phyloP scores from a whole-genome alignment of 2,113 vertebrate genomes.

The Myanophis thanlyinensis region DNA sequence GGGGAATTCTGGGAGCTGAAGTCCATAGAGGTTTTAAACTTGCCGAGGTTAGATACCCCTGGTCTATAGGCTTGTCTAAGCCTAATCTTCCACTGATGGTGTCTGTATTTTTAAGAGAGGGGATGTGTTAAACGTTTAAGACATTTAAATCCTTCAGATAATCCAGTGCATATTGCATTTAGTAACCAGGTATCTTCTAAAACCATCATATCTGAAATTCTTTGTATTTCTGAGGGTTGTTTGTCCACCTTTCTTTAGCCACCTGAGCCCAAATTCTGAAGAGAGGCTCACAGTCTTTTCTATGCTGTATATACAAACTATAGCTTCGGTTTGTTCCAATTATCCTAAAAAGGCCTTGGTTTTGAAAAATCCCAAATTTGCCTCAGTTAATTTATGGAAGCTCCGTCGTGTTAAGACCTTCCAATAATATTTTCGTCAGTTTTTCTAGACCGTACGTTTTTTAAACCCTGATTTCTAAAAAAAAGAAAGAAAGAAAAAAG shows the following conservation, averaged over 20 bases:
- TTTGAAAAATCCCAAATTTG: not conserved
- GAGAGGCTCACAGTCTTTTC: not conserved
- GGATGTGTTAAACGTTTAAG: not conserved
- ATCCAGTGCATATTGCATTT: not conserved
- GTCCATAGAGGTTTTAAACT: not conserved
- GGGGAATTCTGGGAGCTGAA: not conserved
- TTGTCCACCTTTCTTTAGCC: not conserved
- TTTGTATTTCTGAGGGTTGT: not conserved
- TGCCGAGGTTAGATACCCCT: not conserved
- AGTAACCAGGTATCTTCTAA: not conserved
- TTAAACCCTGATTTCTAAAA: not conserved
- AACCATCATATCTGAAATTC: not conserved
- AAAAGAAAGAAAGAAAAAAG: not conserved
- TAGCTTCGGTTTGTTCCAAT: not conserved
- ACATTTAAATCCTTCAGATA: not conserved
- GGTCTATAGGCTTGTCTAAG: not conserved
- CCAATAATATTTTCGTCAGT: not conserved
- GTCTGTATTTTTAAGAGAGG: not conserved
- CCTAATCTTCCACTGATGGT: not conserved
- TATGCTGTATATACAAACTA: not conserved
- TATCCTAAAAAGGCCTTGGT: not conserved
- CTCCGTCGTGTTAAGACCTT: not conserved
- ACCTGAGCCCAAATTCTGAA: not conserved
- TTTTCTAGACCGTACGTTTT: not conserved
- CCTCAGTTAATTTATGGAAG: not conserved